Evolutionary conservation across 2,888 invertebrate species (phyloP), one percentile per base, ranked within the genome.

Genomic region (Rhopalosiphum nymphaeae): DNA sequence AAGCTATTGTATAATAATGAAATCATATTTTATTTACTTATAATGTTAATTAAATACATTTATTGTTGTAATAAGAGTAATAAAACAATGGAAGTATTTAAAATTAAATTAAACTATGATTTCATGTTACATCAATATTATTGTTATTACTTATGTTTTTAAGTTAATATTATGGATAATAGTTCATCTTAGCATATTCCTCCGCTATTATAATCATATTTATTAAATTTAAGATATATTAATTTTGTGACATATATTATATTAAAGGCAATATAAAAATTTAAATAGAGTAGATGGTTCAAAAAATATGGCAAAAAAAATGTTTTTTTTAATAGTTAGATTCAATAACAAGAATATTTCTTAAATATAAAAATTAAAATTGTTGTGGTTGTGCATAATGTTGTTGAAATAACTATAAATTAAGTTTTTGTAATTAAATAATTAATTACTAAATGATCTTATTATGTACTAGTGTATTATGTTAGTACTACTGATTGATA

Each of bases 91-190:
- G 29, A 44, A 84, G 13, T 91, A 84, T 29, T 53, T 84, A 56
- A 42, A 42, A 84, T 29, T 78, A 78, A 84, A 13, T 67, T 21
- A 78, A 78, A 78, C 42, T 89, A 44, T 57, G 44, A 89, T 89
- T 57, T 42, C 89, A 89, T 57, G 9, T 57, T 44, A 16, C 16
- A 89, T 89, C n/a, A 53, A 53, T 49, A 88, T 90, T 67, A 78
- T 53, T 78, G 29, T 91, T 53, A 78, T 67, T 78, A 91, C 36
- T 42, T 49, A n/a, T 89, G n/a, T 56, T 88, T 53, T 46, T 67
- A 90, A 90, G 61, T 67, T 46, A 25, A 44, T 56, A 46, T 11
- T 16, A 90, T n/a, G 26, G n/a, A 90, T 49, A 86, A 86, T n/a
- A 86, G 46, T 29, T 86, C n/a, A 9, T 21, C 46, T 29, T 29